A percentile compares a stretch with the other conserved stretches of the same genome.
Conservation (phyloP, 2,113 vertebrate species). For the Dissostichus mawsoni region DNA sequence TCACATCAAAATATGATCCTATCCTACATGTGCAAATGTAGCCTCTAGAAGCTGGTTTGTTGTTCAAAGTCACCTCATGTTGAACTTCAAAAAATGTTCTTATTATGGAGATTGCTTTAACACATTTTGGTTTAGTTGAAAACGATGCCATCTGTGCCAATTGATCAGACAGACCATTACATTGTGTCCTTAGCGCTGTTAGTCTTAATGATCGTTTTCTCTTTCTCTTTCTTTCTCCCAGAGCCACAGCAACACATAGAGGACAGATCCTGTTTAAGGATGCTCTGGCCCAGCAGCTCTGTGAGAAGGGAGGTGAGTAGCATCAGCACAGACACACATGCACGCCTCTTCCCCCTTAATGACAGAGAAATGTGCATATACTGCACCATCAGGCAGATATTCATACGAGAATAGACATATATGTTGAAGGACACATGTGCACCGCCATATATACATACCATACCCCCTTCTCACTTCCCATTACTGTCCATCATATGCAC, state of each 20-base stretch:
- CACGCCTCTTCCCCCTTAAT: background rate
- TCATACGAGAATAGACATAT: conserved; percentile 20
- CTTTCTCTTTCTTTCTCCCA: conserved; percentile 70
- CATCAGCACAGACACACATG: background rate
- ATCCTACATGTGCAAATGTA: background rate
- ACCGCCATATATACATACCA: conserved; percentile 4
- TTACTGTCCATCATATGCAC: conserved; percentile 46
- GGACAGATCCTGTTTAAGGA: conserved; percentile 99
- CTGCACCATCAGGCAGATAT: conserved; percentile 4
- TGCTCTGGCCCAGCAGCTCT: conserved; percentile 96
- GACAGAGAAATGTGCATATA: conserved; percentile 9
- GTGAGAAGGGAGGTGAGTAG: conserved; percentile 97
- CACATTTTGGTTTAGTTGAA: conserved; percentile 30
- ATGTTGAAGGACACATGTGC: conserved; percentile 27
- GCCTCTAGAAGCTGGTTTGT: background rate
- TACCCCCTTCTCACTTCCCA: conserved; percentile 12
- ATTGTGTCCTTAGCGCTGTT: conserved; percentile 19
- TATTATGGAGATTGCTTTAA: conserved; percentile 6
- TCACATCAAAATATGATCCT: background rate
- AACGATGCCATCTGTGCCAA: conserved; percentile 50
- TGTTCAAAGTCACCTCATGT: conserved; percentile 32
- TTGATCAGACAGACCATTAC: conserved; percentile 48
- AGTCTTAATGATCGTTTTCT: conserved; percentile 37
- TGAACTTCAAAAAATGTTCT: conserved; percentile 18
- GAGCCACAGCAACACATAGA: conserved; percentile 95